phyloP scores from a whole-genome alignment of 2,113 vertebrate species.

The Rhynchomys soricoides region DNA sequence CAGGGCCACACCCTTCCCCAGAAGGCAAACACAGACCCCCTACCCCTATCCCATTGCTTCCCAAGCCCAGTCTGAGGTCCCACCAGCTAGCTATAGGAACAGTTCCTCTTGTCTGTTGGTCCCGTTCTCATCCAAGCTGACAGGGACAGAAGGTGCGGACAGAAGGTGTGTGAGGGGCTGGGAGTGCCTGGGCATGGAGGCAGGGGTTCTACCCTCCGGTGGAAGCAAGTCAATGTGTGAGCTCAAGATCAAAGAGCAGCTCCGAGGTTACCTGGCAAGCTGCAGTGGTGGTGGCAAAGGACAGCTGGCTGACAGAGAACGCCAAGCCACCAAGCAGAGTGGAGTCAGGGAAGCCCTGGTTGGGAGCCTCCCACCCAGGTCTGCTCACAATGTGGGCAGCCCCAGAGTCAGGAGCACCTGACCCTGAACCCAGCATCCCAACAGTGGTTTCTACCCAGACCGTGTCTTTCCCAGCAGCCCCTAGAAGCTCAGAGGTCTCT shows the following conservation, averaged over 20 bases:
- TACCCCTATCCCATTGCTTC: not conserved
- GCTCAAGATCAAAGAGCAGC: conserved; percentile 78
- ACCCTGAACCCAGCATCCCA: not conserved
- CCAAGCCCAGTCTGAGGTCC: not conserved
- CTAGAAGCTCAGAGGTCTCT: not conserved
- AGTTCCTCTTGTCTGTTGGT: conserved; percentile 8
- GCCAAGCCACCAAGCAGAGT: conserved; percentile 56
- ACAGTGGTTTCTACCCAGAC: not conserved
- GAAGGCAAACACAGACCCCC: not conserved
- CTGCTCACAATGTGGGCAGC: not conserved
- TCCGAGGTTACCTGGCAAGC: conserved; percentile 70
- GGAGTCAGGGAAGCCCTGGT: conserved; percentile 34
- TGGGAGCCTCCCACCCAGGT: conserved; percentile 1
- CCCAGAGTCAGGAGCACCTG: not conserved
- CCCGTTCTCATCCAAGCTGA: conserved; percentile 15
- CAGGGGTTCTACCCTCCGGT: conserved; percentile 72
- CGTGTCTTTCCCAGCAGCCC: not conserved
- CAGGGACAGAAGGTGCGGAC: conserved; percentile 10
- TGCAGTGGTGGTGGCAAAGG: not conserved
- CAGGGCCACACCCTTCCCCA: not conserved
- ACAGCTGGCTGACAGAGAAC: conserved; percentile 64
- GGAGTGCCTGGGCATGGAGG: conserved; percentile 69
- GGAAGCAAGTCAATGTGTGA: conserved; percentile 71
- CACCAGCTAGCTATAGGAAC: not conserved
- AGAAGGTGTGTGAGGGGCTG: conserved; percentile 55